Percentiles rank a stretch among this genome's conserved stretches.
Evolutionary conservation across 2,113 vertebrate species (phyloP).

Genomic region (Sprattus sprattus): DNA sequence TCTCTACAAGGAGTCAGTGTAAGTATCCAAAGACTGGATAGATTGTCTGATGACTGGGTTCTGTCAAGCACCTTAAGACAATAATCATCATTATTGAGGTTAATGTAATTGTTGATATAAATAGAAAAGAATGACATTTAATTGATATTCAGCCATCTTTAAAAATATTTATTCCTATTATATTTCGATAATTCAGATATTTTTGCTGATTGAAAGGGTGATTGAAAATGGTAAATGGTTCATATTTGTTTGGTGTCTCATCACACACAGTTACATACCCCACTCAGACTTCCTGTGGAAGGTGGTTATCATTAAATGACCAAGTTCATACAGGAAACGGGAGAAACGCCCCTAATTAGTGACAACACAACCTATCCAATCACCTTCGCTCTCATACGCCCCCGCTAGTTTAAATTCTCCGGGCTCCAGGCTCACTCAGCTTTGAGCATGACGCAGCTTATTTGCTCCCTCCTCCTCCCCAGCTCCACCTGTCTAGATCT

Average conservation of each 20-base stretch:
- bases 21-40: not conserved
- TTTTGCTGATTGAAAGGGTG: constrained; percentile 24
- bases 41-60: not conserved
- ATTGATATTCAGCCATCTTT: not conserved
- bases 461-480: too few relatives aligned
- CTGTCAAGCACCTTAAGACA: not conserved
- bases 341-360: too few relatives aligned
- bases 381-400: too few relatives aligned
- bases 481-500: too few relatives aligned
- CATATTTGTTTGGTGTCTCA: not conserved
- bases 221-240: constrained; percentile 47
- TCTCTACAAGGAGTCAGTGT: not conserved
- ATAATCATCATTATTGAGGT: too few relatives aligned
- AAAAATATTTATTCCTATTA: not conserved
- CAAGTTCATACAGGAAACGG: too few relatives aligned
- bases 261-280: not conserved
- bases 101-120: not conserved
- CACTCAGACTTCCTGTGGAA: not conserved
- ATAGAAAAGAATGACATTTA: not conserved
- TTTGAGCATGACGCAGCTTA: too few relatives aligned
- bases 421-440: too few relatives aligned
- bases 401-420: too few relatives aligned
- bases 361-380: too few relatives aligned
- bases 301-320: not conserved
- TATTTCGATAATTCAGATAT: constrained; percentile 26